Evolutionary conservation across 2,113 vertebrate genomes (phyloP), one percentile per base, ranked within the genome.

Genomic region (Megalops atlanticus): DNA sequence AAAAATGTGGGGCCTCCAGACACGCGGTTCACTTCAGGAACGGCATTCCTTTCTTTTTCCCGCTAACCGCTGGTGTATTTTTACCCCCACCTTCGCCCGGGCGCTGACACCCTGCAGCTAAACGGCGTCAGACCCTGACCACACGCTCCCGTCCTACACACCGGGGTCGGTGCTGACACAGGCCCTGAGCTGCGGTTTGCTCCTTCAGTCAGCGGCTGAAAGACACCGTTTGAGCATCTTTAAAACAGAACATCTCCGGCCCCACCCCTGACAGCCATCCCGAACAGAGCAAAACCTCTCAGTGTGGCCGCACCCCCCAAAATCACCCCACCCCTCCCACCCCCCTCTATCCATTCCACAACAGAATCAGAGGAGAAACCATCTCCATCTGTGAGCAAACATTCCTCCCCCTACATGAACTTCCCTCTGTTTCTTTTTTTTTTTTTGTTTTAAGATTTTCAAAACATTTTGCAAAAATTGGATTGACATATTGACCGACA

Each of bases 381-480:
- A 31, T 64, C 52, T 58, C 52, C 58, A 64, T 64, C 58, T 31
- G 58, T 64, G 58, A 64, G 31, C 52, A 58, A 58, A 58, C n/a
- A 64, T 8, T 16, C 12, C 18, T 6, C 6, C 58, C 58, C 7
- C 58, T n/a, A 64, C 31, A 31, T 2, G 24, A 27, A 24, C 58
- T 64, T 64, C 58, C 18, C 47, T 58, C n/a, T n/a, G n/a, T n/a
- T n/a, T n/a, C n/a, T n/a, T n/a, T n/a, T n/a, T n/a, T n/a, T n/a
- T n/a, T n/a, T n/a, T n/a, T n/a, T n/a, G n/a, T n/a, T 58, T 58
- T n/a, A n/a, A 4, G 21, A 58, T 58, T 58, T n/a, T n/a, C n/a
- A n/a, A n/a, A n/a, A n/a, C n/a, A n/a, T n/a, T n/a, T n/a, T n/a
- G n/a, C n/a, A 58, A n/a, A n/a, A 58, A 7, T 58, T 58, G 21